Conservation (phyloP, 2,797 vertebrate genomes). For the Falco novaeseelandiae region DNA sequence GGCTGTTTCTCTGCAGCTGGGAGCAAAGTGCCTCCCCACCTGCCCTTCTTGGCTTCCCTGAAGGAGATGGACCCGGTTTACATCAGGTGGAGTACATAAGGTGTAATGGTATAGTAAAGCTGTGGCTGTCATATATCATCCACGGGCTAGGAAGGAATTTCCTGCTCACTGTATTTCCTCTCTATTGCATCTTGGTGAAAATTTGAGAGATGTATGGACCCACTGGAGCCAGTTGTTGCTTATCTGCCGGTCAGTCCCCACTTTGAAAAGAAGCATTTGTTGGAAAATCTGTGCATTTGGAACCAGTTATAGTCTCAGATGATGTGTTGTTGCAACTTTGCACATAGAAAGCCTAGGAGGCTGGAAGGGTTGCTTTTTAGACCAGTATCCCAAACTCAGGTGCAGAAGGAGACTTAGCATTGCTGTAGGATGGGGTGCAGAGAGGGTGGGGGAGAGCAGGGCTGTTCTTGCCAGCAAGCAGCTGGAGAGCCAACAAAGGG, state of each 20-base stretch:
- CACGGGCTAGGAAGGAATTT: not conserved
- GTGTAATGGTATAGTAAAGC: not conserved
- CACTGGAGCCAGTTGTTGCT: not conserved
- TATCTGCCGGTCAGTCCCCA: not conserved
- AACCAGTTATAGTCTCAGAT: not conserved
- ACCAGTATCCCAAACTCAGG: not conserved
- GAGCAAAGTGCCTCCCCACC: fast-evolving
- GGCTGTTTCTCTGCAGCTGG: not conserved
- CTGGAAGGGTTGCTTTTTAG: not conserved
- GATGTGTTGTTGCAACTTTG: not conserved
- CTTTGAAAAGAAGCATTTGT: not conserved
- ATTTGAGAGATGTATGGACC: not conserved
- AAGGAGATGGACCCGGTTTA: fast-evolving
- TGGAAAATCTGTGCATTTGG: not conserved
- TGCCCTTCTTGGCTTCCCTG: not conserved
- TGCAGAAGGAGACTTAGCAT: not conserved
- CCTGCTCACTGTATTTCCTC: not conserved
- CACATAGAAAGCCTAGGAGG: not conserved
- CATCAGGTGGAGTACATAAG: fast-evolving
- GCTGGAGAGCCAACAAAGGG: not conserved
- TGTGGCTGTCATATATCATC: fast-evolving
- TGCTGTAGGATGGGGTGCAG: not conserved
- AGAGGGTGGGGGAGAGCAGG: fast-evolving
- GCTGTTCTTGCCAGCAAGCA: not conserved
- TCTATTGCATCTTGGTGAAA: not conserved